Evolutionary conservation across 2,113 vertebrate species (phyloP).

Genomic region (Pithys albifrons): DNA sequence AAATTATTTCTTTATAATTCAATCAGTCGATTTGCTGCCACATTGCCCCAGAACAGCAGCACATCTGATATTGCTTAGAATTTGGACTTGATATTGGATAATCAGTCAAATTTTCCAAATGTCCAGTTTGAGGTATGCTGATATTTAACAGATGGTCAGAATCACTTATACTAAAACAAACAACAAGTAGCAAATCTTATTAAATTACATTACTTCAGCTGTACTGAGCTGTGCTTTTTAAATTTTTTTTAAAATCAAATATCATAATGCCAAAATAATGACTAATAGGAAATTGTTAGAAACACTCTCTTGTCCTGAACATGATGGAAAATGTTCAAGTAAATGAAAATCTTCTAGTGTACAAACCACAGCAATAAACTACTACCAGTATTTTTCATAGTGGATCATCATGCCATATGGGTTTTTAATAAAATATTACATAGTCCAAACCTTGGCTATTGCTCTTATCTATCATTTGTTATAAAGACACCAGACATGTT

Average conservation of each 20-base stretch:
- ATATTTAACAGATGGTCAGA: not conserved
- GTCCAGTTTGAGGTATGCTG: not conserved
- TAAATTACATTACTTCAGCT: not conserved
- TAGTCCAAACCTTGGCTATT: not conserved
- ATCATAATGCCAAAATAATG: not conserved
- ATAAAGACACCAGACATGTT: not conserved
- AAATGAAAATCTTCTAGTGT: constrained; percentile 4
- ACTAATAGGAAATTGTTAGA: not conserved
- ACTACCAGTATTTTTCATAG: not conserved
- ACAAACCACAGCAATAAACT: constrained; percentile 1
- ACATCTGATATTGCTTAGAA: not conserved
- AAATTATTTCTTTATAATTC: not conserved
- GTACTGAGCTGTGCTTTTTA: not conserved
- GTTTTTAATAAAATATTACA: constrained; percentile 24
- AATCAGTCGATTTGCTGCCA: not conserved
- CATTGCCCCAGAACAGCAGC: not conserved
- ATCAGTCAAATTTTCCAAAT: not conserved
- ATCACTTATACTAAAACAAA: not conserved
- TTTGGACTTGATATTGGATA: not conserved
- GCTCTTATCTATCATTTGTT: not conserved
- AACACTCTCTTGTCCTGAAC: not conserved
- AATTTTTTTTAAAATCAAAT: not conserved
- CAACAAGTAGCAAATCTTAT: not conserved
- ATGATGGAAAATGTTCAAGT: not conserved
- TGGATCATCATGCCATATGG: not conserved